A percentile compares a stretch with the other conserved stretches of the same genome.
phyloP scores from a whole-genome alignment of 2,797 vertebrate genomes.

The Taeniopygia guttata region DNA sequence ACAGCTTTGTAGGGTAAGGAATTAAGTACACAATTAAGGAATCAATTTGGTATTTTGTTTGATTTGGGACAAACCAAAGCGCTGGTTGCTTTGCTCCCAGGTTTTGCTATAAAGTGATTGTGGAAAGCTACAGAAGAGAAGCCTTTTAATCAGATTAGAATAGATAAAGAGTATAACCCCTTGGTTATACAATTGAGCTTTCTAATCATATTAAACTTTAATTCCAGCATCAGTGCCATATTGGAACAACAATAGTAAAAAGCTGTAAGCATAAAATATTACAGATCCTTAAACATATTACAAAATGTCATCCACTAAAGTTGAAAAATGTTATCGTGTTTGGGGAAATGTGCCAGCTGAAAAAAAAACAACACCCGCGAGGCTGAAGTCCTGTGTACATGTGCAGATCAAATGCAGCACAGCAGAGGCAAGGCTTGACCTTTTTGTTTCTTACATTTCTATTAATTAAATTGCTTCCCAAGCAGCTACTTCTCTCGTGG shows the following conservation, averaged over 20 bases:
- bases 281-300: constrained; percentile 59
- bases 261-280: constrained; percentile 57
- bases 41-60: not conserved
- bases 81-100: constrained; percentile 26
- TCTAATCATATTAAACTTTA: constrained; percentile 68
- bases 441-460: constrained; percentile 32
- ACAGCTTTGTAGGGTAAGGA: not conserved
- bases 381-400: not conserved
- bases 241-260: constrained; percentile 55
- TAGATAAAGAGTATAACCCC: constrained; percentile 63
- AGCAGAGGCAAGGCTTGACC: constrained; percentile 32
- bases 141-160: constrained; percentile 67
- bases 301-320: constrained; percentile 51
- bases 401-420: constrained; percentile 6
- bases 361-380: not conserved
- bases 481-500: not conserved
- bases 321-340: not conserved
- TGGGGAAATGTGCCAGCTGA: constrained; percentile 36
- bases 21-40: not conserved
- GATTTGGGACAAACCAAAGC: not conserved
- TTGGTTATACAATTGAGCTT: constrained; percentile 63
- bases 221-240: constrained; percentile 41
- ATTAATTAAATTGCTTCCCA: constrained; percentile 25
- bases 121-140: constrained; percentile 42
- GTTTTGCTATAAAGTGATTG: constrained; percentile 47